phyloP scores from a whole-genome alignment of 2,113 vertebrate species.

The Muntiacus reevesi region DNA sequence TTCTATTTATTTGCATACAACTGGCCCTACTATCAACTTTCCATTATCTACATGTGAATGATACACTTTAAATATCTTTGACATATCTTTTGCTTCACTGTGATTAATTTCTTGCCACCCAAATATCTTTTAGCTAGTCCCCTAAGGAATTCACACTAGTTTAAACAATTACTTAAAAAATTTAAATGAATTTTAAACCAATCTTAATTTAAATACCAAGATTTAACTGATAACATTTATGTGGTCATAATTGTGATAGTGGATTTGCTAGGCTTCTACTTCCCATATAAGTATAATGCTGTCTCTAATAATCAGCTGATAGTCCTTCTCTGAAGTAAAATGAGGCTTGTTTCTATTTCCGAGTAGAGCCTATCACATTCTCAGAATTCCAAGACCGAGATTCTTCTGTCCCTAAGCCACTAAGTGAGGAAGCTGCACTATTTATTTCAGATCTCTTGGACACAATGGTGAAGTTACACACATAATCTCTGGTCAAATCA shows the following conservation, averaged over 20 bases:
- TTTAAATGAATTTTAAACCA: neutral
- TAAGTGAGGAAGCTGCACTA: neutral
- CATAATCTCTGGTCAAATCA: neutral
- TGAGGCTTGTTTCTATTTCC: neutral
- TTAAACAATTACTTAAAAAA: neutral
- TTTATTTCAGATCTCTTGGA: neutral
- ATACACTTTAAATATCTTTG: neutral
- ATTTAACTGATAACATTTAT: neutral
- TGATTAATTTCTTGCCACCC: neutral
- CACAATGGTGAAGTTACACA: neutral
- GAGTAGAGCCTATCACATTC: neutral
- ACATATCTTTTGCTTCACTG: neutral
- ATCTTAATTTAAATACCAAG: neutral
- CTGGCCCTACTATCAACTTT: neutral
- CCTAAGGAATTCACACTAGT: neutral
- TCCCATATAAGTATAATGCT: neutral
- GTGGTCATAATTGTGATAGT: neutral
- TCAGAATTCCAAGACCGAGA: neutral
- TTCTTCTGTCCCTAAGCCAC: neutral
- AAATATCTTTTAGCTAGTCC: neutral
- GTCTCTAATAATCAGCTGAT: neutral
- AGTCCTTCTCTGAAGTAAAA: neutral
- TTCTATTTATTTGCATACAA: neutral
- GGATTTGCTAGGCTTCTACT: neutral
- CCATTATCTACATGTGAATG: neutral